These are phyloP conservation scores for Nephrotoma flavescens DNA, from an alignment of 2,888 invertebrate species.

Conservation along the genomic window DNA sequence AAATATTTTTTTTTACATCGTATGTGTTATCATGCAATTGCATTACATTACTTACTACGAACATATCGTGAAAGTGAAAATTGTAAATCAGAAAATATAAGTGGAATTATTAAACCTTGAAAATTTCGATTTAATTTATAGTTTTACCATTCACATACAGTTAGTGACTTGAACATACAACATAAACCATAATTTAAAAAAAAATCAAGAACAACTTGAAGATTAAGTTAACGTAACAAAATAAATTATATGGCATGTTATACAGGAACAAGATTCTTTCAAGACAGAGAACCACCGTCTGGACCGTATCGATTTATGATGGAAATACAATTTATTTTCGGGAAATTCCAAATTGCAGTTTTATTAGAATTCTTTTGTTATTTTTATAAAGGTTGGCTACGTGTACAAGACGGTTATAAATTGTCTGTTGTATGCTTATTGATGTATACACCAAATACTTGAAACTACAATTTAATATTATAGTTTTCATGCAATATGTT, in stretches of 20 bases:
- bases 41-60: neutral
- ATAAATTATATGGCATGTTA: too few species aligned
- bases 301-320: neutral
- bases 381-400: neutral
- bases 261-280: too few species aligned
- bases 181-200: neutral
- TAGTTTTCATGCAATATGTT: neutral
- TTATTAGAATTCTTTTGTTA: neutral
- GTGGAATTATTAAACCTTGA: neutral
- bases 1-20: neutral
- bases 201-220: neutral
- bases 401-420: neutral
- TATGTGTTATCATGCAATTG: neutral
- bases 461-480: neutral
- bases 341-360: neutral
- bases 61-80: neutral
- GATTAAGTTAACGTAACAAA: too few species aligned
- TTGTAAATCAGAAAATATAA: neutral
- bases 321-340: neutral
- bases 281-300: neutral
- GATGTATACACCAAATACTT: neutral
- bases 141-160: neutral
- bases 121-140: neutral
- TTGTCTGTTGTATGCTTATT: neutral
- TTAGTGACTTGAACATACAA: neutral